Percentiles rank a stretch among this genome's conserved stretches.
Evolutionary conservation across 2,797 vertebrate genomes (phyloP).

Genomic region (Cynopterus sphinx): DNA sequence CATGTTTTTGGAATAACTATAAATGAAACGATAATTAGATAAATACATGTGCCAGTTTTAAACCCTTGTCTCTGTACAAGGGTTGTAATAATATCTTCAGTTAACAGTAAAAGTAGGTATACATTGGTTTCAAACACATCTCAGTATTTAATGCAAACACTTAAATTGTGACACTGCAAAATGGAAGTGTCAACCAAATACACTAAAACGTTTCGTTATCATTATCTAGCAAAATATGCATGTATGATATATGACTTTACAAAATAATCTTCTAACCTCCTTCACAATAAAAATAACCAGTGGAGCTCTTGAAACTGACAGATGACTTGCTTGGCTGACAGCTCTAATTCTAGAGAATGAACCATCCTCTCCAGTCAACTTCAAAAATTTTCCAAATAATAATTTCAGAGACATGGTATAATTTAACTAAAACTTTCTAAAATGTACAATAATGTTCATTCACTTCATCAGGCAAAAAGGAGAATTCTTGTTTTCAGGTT

Average conservation of each 20-base stretch:
- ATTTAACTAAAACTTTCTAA: constrained; percentile 77
- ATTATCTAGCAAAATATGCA: neutral
- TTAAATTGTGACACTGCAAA: constrained; percentile 35
- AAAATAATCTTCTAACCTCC: constrained; percentile 51
- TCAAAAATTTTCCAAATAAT: constrained; percentile 69
- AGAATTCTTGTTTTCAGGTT: neutral
- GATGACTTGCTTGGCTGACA: constrained; percentile 58
- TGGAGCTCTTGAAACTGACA: constrained; percentile 45
- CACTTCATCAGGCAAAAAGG: neutral
- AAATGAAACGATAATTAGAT: constrained; percentile 26
- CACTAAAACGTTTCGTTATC: constrained; percentile 16
- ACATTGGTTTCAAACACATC: neutral
- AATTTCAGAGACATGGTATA: constrained; percentile 62
- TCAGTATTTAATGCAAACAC: constrained; percentile 32
- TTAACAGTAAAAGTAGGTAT: constrained; percentile 43
- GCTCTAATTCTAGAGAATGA: constrained; percentile 59
- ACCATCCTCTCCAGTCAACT: constrained; percentile 32
- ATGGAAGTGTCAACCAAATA: neutral
- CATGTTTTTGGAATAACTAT: neutral
- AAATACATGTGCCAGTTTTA: constrained; percentile 56
- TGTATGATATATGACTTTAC: neutral
- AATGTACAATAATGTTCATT: neutral
- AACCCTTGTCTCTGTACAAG: constrained; percentile 6
- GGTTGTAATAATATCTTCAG: neutral
- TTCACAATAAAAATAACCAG: constrained; percentile 30